These are phyloP conservation scores for Neosilurus mollespiculum DNA, from an alignment of 2,797 vertebrate genomes.

Conservation along the genomic window DNA sequence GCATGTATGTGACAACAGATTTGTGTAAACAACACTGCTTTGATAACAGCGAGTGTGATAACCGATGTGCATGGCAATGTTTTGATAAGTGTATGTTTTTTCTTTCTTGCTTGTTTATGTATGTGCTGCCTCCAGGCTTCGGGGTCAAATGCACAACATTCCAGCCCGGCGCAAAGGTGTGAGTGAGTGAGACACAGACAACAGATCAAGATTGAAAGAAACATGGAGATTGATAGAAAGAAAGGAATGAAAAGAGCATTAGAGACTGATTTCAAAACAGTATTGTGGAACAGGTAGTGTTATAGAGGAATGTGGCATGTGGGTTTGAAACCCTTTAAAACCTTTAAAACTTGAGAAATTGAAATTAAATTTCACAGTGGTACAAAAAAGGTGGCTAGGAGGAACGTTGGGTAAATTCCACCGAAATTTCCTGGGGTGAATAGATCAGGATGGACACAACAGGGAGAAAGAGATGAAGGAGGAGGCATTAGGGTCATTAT, in stretches of 20 bases:
- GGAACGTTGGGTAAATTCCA: constrained; percentile 31
- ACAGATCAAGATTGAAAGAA: constrained; percentile 25
- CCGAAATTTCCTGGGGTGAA: constrained; percentile 21
- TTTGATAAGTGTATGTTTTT: constrained; percentile 35
- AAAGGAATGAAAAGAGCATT: not conserved
- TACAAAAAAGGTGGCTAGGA: constrained; percentile 27
- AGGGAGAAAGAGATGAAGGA: constrained; percentile 21
- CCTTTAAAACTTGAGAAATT: constrained; percentile 1
- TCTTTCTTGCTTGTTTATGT: constrained; percentile 39
- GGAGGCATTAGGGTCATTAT: constrained; percentile 44
- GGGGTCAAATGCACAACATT: constrained; percentile 52
- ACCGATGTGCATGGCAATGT: constrained; percentile 19
- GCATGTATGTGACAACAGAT: constrained; percentile 12
- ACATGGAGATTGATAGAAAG: not conserved
- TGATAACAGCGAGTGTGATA: constrained; percentile 26
- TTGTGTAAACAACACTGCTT: constrained; percentile 23
- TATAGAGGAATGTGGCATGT: constrained; percentile 30
- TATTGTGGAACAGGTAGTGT: not conserved
- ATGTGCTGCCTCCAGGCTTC: constrained; percentile 38
- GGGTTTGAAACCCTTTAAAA: constrained; percentile 42
- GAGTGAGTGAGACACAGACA: constrained; percentile 37
- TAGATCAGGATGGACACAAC: constrained; percentile 35
- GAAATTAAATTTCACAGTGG: constrained; percentile 18
- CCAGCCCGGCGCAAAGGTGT: constrained; percentile 47
- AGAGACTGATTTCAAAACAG: not conserved